Evolutionary conservation across 2,113 vertebrate genomes (phyloP).

Genomic region (Megaceryle maxima): DNA sequence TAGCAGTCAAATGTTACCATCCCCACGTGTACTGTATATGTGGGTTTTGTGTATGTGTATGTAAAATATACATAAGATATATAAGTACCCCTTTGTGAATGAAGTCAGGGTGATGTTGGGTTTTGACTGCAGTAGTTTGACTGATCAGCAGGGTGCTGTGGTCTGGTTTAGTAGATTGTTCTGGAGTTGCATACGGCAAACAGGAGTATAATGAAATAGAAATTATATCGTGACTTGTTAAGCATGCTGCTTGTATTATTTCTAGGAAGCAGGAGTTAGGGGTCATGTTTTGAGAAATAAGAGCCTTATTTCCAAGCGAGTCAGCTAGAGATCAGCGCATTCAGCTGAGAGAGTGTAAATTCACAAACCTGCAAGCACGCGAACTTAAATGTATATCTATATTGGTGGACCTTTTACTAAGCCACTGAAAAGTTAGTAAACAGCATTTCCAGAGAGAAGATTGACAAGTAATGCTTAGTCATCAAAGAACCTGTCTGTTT

Average conservation of each 20-base stretch:
- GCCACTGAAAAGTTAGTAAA: not conserved
- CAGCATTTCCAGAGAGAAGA: not conserved
- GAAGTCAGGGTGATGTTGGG: not conserved
- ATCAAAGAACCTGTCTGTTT: not conserved
- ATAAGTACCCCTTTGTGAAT: rapidly evolving
- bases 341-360: not conserved
- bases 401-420: not conserved
- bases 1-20: not conserved
- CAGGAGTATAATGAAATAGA: not conserved
- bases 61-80: not conserved
- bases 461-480: not conserved
- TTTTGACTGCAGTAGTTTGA: not conserved
- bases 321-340: not conserved
- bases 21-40: rapidly evolving
- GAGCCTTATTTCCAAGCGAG: not conserved
- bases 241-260: not conserved
- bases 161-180: not conserved
- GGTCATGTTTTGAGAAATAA: not conserved
- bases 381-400: rapidly evolving
- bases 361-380: too few species aligned
- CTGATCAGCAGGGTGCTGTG: not conserved
- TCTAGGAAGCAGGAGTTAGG: not conserved
- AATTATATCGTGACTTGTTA: rapidly evolving
- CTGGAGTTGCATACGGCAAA: not conserved
- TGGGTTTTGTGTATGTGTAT: not conserved